These are phyloP conservation scores for Chelonoidis abingdonii DNA, from an alignment of 2,113 vertebrate species.

Conservation along the genomic window DNA sequence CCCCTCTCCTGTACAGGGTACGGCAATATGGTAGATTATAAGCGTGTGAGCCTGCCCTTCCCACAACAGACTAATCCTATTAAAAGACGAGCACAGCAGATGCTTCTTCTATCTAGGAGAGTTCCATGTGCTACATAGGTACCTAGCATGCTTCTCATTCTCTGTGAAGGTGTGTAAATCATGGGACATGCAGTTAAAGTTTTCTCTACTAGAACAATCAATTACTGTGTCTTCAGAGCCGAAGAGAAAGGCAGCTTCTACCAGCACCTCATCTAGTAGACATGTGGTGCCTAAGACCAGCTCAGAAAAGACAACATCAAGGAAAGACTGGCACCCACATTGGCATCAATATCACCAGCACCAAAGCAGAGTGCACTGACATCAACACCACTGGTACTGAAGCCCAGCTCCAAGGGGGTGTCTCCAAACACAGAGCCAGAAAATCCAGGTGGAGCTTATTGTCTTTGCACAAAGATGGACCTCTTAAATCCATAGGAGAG, in stretches of 20 bases:
- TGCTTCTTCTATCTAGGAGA: neutral
- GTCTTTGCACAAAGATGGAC: neutral
- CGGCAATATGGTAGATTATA: too few relatives aligned
- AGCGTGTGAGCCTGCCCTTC: neutral
- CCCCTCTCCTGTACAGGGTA: too few relatives aligned
- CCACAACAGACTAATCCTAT: neutral
- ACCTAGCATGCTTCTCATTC: neutral
- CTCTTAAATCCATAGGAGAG: neutral
- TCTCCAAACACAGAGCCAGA: neutral
- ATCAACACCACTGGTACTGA: neutral
- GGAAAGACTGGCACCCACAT: too few relatives aligned
- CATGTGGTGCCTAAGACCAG: too few relatives aligned
- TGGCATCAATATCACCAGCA: too few relatives aligned
- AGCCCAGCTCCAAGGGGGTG: neutral
- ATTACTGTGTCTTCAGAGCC: too few relatives aligned
- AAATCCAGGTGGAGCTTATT: rapidly evolving
- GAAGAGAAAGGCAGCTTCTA: too few relatives aligned
- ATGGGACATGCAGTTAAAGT: neutral
- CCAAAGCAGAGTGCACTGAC: too few relatives aligned
- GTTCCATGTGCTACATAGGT: neutral
- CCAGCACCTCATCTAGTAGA: too few relatives aligned
- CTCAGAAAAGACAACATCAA: too few relatives aligned
- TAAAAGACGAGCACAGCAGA: neutral
- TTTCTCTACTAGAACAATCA: neutral
- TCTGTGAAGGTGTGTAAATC: neutral